Base-by-base conservation (phyloP, 2,797 vertebrate genomes). In the Coregonus suidteri region DNA sequence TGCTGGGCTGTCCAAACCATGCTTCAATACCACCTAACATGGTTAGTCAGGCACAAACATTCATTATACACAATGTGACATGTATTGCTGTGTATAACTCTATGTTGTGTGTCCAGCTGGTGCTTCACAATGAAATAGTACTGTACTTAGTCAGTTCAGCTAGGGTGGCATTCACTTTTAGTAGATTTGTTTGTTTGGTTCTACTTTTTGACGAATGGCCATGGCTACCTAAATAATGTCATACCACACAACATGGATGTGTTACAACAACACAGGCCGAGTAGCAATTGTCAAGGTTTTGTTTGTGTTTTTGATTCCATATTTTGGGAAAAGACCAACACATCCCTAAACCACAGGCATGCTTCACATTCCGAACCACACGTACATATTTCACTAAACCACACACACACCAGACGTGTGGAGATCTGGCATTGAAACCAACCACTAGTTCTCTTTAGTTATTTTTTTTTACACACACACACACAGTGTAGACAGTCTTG, bases 1-100 rank as follows among this genome's bases (percentile, higher is more conserved):
- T 99, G 34, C 93, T 99, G 78, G 98, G 98, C 52, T 96, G 83
- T 81, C 93, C 95, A 3, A 93, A 93, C 93, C 96, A 96, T 85
- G 89, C 95, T 1, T 95, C 96, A 5, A 79, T 99, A 71, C 97
- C 97, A 75, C 91, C 95, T 81, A 97, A 93, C 91, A 95, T 99
- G 98, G 98, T 99, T 82, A 93, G 95, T 75, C 31, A 34, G 34
- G 4, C 76, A 70, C 35, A 71, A 18, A 34, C 79, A 51, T 73
- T 34, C 35, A 64, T 25, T 2, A 11, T 20, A 20, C 4, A 20
- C 56, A 62, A 62, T 62, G 18, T 20, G 18, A 3, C 6, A n/a
- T 20, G 6, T 62, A 47, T 13, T 47, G 1, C 15, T 20, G 56
- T n/a, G 2, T 62, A 62, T 62, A 1, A 62, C 6, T 56, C 6